Percentiles rank a stretch among this genome's conserved stretches.
These are phyloP conservation scores for Sterna hirundo DNA, from an alignment of 2,113 vertebrate species.

Conservation along the genomic window DNA sequence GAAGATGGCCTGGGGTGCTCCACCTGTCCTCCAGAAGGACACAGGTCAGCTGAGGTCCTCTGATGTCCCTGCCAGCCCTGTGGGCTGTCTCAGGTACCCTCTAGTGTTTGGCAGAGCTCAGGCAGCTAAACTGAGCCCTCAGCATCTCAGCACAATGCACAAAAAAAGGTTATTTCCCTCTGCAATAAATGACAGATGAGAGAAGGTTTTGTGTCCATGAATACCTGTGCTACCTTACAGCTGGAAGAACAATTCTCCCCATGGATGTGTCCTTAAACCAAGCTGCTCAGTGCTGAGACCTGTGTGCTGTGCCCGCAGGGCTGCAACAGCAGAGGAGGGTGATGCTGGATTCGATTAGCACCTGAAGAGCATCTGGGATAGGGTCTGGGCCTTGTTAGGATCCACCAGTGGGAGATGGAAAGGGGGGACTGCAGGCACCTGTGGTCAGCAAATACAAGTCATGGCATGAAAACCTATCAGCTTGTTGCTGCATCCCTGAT, in stretches of 20 bases:
- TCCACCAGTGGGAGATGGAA: neutral
- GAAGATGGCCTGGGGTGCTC: neutral
- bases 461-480: fast-evolving
- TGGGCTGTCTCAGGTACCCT: neutral
- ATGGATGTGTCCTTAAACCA: neutral
- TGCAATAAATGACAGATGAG: neutral
- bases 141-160: neutral
- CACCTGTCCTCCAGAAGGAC: neutral
- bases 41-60: neutral
- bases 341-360: neutral
- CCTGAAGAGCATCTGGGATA: neutral
- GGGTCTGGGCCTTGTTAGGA: neutral
- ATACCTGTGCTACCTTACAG: neutral
- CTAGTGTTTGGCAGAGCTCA: neutral
- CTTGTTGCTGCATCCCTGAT: neutral
- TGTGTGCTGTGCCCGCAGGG: neutral
- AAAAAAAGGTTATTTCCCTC: neutral
- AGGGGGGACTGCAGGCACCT: neutral
- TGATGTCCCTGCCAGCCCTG: neutral
- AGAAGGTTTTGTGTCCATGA: neutral
- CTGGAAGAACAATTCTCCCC: neutral
- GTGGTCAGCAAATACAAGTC: neutral
- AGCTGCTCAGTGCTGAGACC: neutral
- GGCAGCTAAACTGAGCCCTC: neutral
- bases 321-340: neutral